Conservation (phyloP, 2,888 invertebrate species). For the Antheraea assamensis region DNA sequence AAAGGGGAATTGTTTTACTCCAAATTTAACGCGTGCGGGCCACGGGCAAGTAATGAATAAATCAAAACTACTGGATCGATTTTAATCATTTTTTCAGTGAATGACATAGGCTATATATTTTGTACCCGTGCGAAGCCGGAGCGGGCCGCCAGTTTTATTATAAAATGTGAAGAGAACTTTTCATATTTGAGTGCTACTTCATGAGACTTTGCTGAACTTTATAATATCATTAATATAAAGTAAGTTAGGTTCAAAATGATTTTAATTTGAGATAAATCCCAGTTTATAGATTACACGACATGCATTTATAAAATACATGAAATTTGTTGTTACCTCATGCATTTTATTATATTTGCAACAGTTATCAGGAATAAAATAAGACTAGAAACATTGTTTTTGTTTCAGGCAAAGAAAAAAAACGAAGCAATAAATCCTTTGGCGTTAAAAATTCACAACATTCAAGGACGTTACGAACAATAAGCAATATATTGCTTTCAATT, state of each 20-base stretch:
- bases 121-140: no score
- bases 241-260: background rate
- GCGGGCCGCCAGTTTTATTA: no score
- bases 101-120: no score
- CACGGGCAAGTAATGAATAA: no score
- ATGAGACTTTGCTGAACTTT: no score
- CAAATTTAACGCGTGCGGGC: no score
- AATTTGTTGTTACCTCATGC: background rate
- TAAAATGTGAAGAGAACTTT: no score
- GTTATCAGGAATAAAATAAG: background rate
- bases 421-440: conserved; percentile 51
- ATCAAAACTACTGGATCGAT: no score
- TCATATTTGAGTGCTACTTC: no score
- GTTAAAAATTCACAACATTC: conserved; percentile 56
- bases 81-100: no score
- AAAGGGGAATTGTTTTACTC: no score
- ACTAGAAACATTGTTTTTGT: conserved; percentile 27
- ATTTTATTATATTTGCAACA: background rate
- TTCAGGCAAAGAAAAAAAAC: conserved; percentile 48
- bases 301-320: background rate
- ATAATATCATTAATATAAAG: no score
- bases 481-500: background rate
- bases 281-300: background rate
- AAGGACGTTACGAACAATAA: conserved; percentile 38
- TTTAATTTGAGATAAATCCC: background rate